Conservation (phyloP, 1,140 invertebrate species). For the Drosophila sproati region DNA sequence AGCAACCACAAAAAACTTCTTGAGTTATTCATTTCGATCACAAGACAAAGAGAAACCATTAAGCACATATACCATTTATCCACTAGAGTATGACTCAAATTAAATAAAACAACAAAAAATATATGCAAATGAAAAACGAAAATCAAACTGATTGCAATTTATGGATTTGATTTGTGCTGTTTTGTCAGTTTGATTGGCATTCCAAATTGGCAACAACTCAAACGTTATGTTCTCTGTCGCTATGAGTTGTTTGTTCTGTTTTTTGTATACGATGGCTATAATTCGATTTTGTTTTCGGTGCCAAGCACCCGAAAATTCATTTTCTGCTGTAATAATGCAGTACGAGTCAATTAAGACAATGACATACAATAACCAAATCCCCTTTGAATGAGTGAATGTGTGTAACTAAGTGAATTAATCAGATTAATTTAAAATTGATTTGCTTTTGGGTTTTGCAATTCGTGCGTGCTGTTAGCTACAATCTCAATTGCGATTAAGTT, state of each 20-base stretch:
- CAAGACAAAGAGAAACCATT: not conserved
- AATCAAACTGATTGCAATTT: constrained; percentile 57
- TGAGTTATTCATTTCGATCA: no score
- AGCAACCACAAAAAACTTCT: no score
- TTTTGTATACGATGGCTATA: constrained; percentile 17
- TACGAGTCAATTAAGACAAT: constrained; percentile 19
- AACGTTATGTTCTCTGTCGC: constrained; percentile 5
- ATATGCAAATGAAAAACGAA: not conserved
- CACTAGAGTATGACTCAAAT: constrained; percentile 31
- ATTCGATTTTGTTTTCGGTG: constrained; percentile 39
- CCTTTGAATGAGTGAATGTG: constrained; percentile 24
- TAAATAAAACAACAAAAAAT: not conserved
- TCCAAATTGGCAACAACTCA: constrained; percentile 66
- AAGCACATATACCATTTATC: not conserved
- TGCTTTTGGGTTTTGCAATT: constrained; percentile 26
- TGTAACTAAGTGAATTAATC: constrained; percentile 54
- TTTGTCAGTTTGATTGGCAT: constrained; percentile 77
- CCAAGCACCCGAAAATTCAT: constrained; percentile 6
- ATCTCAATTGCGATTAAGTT: constrained; percentile 25
- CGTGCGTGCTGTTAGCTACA: constrained; percentile 35
- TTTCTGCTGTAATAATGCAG: constrained; percentile 10
- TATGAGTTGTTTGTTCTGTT: constrained; percentile 1
- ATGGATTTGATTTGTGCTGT: constrained; percentile 72
- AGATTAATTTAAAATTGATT: constrained; percentile 38
- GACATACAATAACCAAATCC: constrained; percentile 30